Percentiles rank a stretch among this genome's conserved stretches.
Evolutionary conservation across 2,797 vertebrate genomes (phyloP).

Genomic region (Notoglanidium macrostoma): DNA sequence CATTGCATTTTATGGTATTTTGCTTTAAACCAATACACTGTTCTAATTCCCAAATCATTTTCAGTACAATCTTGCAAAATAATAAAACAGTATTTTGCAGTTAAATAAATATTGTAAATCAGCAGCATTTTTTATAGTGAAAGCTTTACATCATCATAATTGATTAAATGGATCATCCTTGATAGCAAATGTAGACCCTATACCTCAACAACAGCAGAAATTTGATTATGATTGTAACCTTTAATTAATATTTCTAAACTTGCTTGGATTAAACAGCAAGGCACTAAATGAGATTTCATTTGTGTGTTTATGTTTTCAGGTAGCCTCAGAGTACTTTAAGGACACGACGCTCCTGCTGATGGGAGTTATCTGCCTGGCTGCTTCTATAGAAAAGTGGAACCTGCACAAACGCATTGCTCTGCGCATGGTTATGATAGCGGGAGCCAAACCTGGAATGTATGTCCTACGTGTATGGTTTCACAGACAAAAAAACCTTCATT

Average conservation of each 20-base stretch:
- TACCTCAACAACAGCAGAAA: neutral
- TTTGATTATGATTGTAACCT: no score
- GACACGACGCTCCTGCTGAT: constrained; percentile 95
- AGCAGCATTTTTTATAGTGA: neutral
- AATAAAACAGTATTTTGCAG: neutral
- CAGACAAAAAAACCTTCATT: neutral
- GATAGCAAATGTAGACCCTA: neutral
- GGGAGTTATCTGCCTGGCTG: constrained; percentile 95
- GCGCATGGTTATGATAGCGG: constrained; percentile 96
- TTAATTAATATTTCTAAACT: neutral
- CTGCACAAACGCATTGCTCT: constrained; percentile 94
- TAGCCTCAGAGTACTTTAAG: constrained; percentile 96
- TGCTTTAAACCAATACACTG: neutral
- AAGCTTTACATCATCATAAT: neutral
- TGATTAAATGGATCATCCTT: neutral
- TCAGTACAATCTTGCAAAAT: neutral
- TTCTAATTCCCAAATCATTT: neutral
- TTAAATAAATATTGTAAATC: neutral
- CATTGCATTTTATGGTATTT: neutral
- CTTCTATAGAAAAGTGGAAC: constrained; percentile 98
- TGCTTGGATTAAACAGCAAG: neutral
- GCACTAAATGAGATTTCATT: neutral
- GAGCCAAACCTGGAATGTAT: constrained; percentile 97
- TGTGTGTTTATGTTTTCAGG: constrained; percentile 71
- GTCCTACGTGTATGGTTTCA: constrained; percentile 57